Evolutionary conservation across 2,113 vertebrate species (phyloP).

Genomic region (Hippocampus abdominalis): DNA sequence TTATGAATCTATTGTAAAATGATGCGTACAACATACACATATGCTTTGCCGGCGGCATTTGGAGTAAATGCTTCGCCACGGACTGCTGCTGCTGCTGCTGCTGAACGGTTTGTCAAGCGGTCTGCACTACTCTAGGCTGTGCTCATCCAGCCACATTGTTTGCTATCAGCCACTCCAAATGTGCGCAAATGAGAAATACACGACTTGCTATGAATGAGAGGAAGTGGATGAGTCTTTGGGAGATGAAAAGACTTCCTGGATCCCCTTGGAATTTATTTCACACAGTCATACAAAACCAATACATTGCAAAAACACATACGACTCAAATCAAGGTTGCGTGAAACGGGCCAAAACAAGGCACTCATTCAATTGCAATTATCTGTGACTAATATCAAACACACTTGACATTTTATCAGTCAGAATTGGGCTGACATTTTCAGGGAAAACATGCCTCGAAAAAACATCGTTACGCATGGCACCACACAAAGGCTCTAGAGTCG

Average conservation of each 20-base stretch:
- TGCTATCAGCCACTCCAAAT: neutral
- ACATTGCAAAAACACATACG: neutral
- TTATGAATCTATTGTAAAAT: slow-evolving; percentile 5
- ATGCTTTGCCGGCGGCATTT: slow-evolving; percentile 17
- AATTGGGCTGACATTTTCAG: no score
- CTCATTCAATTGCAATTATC: neutral
- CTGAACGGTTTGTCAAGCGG: slow-evolving; percentile 13
- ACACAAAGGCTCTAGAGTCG: no score
- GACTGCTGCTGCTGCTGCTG: slow-evolving; percentile 5
- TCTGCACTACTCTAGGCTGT: slow-evolving; percentile 1
- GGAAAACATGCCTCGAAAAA: no score
- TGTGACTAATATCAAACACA: neutral
- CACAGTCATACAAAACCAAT: neutral
- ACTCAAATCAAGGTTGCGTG: neutral
- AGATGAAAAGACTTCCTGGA: neutral
- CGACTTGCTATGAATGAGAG: neutral
- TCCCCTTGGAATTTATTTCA: neutral
- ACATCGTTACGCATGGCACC: no score
- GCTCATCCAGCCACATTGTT: neutral
- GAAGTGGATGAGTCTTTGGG: neutral
- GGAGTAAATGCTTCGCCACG: slow-evolving; percentile 11
- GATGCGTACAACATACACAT: slow-evolving; percentile 20
- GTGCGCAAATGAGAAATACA: neutral
- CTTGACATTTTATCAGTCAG: no score
- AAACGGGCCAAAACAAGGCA: no score